Percentiles rank a stretch among this genome's conserved stretches.
Conservation (phyloP, 1,140 invertebrate species). For the Doryteuthis pealeii region DNA sequence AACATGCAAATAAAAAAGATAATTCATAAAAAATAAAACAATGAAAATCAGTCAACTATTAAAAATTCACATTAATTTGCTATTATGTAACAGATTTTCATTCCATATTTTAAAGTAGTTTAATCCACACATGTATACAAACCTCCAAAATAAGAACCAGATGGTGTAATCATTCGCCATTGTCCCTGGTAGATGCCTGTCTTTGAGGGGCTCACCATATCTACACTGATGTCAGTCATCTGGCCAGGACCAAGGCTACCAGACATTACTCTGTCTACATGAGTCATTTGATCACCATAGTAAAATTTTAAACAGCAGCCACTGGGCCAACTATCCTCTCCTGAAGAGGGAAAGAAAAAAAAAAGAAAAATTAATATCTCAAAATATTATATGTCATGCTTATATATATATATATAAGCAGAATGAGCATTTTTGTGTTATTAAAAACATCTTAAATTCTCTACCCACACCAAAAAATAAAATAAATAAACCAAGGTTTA, state of each 20-base stretch:
- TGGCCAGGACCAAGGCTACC: slow-evolving; percentile 70
- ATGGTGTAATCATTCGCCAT: slow-evolving; percentile 79
- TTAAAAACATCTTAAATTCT: too few species aligned
- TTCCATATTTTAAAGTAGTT: too few species aligned
- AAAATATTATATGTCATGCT: background rate
- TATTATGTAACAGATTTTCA: too few species aligned
- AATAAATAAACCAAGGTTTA: too few species aligned
- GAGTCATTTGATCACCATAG: slow-evolving; percentile 66
- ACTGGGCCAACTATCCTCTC: slow-evolving; percentile 74
- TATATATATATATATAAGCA: background rate
- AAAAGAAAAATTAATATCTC: slow-evolving; percentile 3
- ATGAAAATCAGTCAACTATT: too few species aligned
- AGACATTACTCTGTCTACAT: slow-evolving; percentile 66
- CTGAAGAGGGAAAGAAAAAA: slow-evolving; percentile 38
- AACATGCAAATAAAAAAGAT: too few species aligned
- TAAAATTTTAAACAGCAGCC: slow-evolving; percentile 74
- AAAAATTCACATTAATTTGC: too few species aligned
- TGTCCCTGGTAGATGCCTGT: slow-evolving; percentile 77
- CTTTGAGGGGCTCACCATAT: slow-evolving; percentile 70
- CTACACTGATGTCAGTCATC: slow-evolving; percentile 69
- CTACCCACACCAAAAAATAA: too few species aligned
- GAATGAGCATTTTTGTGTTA: background rate
- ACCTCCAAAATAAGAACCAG: slow-evolving; percentile 84
- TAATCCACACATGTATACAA: background rate
- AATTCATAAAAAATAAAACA: too few species aligned